Conservation (phyloP, 1,140 invertebrate species). For the Brachionus manjavacas region DNA sequence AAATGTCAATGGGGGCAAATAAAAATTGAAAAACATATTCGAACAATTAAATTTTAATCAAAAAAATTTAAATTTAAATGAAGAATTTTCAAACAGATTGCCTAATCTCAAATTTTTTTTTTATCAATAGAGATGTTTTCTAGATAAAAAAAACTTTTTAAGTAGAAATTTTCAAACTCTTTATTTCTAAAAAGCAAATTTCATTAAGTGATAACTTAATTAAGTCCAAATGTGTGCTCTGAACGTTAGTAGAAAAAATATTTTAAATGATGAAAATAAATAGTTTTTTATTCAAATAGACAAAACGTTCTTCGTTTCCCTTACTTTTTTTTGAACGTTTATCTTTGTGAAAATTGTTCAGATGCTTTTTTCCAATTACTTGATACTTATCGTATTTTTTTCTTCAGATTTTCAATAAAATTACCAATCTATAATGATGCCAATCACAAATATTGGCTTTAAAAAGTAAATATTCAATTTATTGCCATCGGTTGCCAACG, state of each 20-base stretch:
- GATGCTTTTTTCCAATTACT: background rate
- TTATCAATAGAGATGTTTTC: background rate
- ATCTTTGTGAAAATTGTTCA: background rate
- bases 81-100: background rate
- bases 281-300: background rate
- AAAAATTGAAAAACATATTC: background rate
- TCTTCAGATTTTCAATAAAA: background rate
- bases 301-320: background rate
- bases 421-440: background rate
- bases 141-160: background rate
- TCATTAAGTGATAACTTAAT: background rate
- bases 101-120: background rate
- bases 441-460: background rate
- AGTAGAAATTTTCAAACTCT: background rate
- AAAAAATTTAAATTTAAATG: background rate
- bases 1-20: background rate
- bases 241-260: background rate
- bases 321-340: background rate
- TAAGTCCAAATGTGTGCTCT: background rate
- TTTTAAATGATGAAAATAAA: background rate
- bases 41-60: background rate
- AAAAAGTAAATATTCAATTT: background rate
- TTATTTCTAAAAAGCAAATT: background rate
- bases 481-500: background rate
- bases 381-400: background rate